Evolutionary conservation across 1,140 invertebrate species (phyloP).

Genomic region (Mesaphorura yosii): DNA sequence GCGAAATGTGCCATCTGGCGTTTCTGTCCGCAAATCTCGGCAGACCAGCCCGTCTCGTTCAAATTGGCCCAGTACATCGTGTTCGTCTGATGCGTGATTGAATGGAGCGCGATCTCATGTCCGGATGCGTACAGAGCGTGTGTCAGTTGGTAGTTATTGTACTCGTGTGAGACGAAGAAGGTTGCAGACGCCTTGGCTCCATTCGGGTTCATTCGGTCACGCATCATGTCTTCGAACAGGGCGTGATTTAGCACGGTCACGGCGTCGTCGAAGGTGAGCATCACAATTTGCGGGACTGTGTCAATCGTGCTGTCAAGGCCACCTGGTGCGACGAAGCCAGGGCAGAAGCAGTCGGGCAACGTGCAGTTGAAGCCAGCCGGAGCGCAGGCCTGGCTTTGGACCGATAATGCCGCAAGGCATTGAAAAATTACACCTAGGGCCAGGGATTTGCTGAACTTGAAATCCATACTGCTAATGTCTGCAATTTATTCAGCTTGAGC

Average conservation of each 20-base stretch:
- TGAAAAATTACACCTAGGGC: too few relatives aligned
- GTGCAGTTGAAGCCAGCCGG: too few relatives aligned
- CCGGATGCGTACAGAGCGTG: constrained; percentile 39
- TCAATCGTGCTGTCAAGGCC: too few relatives aligned
- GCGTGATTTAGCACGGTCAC: constrained; percentile 22
- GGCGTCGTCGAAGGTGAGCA: constrained; percentile 37
- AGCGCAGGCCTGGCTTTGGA: too few relatives aligned
- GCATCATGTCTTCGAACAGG: constrained; percentile 16
- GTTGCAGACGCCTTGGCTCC: constrained; percentile 32
- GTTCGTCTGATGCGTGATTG: constrained; percentile 51
- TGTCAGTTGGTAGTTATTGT: constrained; percentile 40
- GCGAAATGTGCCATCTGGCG: constrained; percentile 44
- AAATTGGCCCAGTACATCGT: constrained; percentile 43
- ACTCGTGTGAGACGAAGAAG: constrained; percentile 42
- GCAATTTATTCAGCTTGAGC: too few relatives aligned
- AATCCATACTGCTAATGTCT: too few relatives aligned
- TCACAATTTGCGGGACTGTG: constrained; percentile 34
- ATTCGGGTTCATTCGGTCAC: constrained; percentile 25
- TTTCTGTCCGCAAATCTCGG: constrained; percentile 48
- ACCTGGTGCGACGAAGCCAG: too few relatives aligned
- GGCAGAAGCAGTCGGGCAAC: too few relatives aligned
- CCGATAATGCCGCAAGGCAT: too few relatives aligned
- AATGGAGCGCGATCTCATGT: constrained; percentile 74
- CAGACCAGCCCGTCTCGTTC: constrained; percentile 37
- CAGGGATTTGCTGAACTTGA: too few relatives aligned